Evolutionary conservation across 2,797 vertebrate species (phyloP).

Genomic region (Anguilla pacifica): DNA sequence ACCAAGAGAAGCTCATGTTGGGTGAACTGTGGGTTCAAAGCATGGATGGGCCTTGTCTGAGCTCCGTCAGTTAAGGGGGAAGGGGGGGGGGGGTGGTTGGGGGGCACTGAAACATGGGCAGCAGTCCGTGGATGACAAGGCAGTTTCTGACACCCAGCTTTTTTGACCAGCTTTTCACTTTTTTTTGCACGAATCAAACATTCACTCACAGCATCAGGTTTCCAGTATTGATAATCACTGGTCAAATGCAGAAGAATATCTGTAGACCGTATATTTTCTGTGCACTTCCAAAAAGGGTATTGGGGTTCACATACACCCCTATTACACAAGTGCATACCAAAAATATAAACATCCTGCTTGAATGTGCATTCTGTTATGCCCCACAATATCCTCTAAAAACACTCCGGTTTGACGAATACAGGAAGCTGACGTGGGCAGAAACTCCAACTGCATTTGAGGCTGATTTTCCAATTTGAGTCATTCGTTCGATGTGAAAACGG

Average conservation of each 20-base stretch:
- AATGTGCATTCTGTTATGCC: too few relatives aligned
- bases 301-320: neutral
- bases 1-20: neutral
- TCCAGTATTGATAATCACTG: neutral
- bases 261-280: neutral
- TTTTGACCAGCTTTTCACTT: too few relatives aligned
- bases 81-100: too few relatives aligned
- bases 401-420: neutral
- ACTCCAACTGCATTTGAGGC: too few relatives aligned
- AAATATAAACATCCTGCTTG: neutral
- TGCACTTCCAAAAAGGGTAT: neutral
- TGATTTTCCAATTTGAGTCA: slow-evolving; percentile 16
- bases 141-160: too few relatives aligned
- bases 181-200: too few relatives aligned
- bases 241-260: neutral
- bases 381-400: neutral
- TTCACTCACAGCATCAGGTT: neutral
- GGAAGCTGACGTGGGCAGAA: neutral
- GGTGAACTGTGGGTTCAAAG: neutral
- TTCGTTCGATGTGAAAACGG: slow-evolving; percentile 24
- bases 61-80: too few relatives aligned
- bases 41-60: neutral
- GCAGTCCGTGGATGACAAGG: too few relatives aligned
- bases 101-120: neutral
- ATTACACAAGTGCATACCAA: neutral